These are phyloP conservation scores for Carterocephalus palaemon DNA, from an alignment of 2,888 invertebrate species.

Conservation along the genomic window DNA sequence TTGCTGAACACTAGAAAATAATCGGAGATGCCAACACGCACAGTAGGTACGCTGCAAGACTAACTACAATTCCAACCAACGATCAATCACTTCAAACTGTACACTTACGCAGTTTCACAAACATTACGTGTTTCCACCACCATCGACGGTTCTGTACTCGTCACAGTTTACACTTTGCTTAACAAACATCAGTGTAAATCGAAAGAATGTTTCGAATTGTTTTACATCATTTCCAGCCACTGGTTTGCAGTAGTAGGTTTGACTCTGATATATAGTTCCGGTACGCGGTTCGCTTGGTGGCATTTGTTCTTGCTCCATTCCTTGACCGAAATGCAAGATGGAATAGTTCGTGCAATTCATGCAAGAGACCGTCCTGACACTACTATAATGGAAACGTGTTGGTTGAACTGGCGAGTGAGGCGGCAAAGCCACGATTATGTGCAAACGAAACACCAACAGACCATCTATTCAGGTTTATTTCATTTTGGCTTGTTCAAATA, in stretches of 20 bases:
- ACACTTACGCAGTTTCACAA: not conserved
- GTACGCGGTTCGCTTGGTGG: slow-evolving; percentile 4
- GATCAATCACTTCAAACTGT: slow-evolving; percentile 40
- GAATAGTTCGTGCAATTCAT: slow-evolving; percentile 3
- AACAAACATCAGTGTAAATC: not conserved
- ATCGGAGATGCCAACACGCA: too few relatives aligned
- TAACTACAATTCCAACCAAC: slow-evolving; percentile 40
- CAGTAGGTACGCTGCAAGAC: slow-evolving; percentile 38
- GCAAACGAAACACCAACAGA: too few relatives aligned
- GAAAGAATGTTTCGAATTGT: not conserved
- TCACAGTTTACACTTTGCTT: not conserved
- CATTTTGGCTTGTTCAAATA: too few relatives aligned
- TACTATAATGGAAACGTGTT: too few relatives aligned
- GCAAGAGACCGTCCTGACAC: too few relatives aligned
- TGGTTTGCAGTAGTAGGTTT: not conserved
- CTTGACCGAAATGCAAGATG: slow-evolving; percentile 9
- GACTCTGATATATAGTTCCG: slow-evolving; percentile 7
- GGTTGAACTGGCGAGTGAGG: too few relatives aligned
- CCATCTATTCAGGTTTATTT: too few relatives aligned
- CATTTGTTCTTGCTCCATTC: slow-evolving; percentile 8
- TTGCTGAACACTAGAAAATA: too few relatives aligned
- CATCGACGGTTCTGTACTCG: not conserved
- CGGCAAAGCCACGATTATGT: too few relatives aligned
- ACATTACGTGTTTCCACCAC: not conserved
- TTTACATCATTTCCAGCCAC: not conserved